Conservation (phyloP, 2,888 invertebrate species). For the Ochlodes sylvanus region DNA sequence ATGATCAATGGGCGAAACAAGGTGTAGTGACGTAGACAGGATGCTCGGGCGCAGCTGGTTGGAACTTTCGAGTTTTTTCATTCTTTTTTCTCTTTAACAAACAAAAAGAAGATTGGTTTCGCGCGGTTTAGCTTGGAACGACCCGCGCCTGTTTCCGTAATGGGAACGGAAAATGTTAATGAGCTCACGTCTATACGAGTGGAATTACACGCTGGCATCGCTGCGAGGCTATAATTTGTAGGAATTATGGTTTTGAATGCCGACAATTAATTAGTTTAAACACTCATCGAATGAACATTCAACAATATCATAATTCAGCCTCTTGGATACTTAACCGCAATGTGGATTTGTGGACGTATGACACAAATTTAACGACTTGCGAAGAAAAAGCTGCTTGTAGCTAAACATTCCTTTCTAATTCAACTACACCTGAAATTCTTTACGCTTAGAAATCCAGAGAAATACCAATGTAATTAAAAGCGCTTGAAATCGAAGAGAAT, state of each 20-base stretch:
- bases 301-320: slow-evolving; percentile 26
- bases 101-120: slow-evolving; percentile 78
- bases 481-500: slow-evolving; percentile 17
- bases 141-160: slow-evolving; percentile 72
- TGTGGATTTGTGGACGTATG: slow-evolving; percentile 8
- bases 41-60: slow-evolving; percentile 82
- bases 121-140: slow-evolving; percentile 73
- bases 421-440: background rate
- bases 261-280: slow-evolving; percentile 59
- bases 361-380: too few species aligned
- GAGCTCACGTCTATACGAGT: slow-evolving; percentile 64
- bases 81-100: slow-evolving; percentile 58
- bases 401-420: too few species aligned
- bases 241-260: slow-evolving; percentile 59
- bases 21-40: slow-evolving; percentile 79
- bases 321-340: slow-evolving; percentile 10
- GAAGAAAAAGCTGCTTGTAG: too few species aligned
- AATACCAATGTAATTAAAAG: slow-evolving; percentile 7
- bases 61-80: slow-evolving; percentile 72
- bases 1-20: slow-evolving; percentile 75
- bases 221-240: slow-evolving; percentile 60
- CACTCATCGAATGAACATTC: slow-evolving; percentile 21
- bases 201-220: slow-evolving; percentile 62
- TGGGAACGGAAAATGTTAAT: slow-evolving; percentile 80
- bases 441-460: background rate